Evolutionary conservation across 2,113 vertebrate species (phyloP).

Genomic region (Loxodonta africana): DNA sequence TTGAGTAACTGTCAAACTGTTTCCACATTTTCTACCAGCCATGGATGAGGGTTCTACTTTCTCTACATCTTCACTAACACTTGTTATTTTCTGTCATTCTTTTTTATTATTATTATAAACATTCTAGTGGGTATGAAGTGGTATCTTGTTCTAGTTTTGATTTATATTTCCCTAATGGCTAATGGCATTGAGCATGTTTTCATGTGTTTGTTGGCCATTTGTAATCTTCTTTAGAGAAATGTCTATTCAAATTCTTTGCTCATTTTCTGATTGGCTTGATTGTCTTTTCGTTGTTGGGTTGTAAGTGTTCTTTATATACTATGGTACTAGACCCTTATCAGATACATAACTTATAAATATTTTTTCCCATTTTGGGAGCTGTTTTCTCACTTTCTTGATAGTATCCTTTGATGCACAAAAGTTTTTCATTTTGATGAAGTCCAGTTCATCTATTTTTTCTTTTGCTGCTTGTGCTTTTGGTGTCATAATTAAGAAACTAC

Average conservation of each 20-base stretch:
- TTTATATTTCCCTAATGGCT: background rate
- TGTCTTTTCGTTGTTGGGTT: constrained; percentile 51
- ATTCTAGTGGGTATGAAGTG: background rate
- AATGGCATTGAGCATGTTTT: constrained; percentile 7
- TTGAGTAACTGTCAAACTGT: constrained; percentile 42
- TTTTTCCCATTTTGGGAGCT: background rate
- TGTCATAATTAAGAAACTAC: background rate
- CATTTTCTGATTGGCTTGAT: constrained; percentile 45
- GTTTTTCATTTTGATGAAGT: constrained; percentile 38
- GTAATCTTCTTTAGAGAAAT: constrained; percentile 29
- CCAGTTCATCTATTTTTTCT: background rate
- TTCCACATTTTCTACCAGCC: constrained; percentile 37
- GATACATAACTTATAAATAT: background rate
- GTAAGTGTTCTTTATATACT: constrained; percentile 42
- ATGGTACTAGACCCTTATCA: background rate
- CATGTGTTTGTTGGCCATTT: background rate
- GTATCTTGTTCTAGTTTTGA: no score
- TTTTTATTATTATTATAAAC: background rate
- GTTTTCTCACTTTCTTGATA: constrained; percentile 5
- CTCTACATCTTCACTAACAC: constrained; percentile 6
- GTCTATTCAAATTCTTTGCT: background rate
- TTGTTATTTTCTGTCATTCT: constrained; percentile 30
- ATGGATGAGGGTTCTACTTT: background rate
- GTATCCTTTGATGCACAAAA: background rate
- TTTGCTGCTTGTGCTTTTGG: constrained; percentile 2